Evolutionary conservation across 2,888 invertebrate genomes (phyloP).

Genomic region (Agapostemon virescens): DNA sequence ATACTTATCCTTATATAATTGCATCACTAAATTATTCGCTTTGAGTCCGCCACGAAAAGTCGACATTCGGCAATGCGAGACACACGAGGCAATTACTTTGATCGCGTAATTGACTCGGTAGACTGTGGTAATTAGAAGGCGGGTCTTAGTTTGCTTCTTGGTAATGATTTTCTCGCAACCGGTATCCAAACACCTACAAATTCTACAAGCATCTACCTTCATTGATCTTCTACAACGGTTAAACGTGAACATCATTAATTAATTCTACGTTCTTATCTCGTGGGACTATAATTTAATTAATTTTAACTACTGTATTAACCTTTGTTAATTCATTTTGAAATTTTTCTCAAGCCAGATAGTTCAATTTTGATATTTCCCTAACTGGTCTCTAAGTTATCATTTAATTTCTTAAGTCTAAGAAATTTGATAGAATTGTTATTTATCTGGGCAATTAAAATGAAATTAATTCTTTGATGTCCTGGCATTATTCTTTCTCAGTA

Average conservation of each 20-base stretch:
- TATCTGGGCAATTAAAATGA: background rate
- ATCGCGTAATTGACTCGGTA: constrained; percentile 38
- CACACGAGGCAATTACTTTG: constrained; percentile 31
- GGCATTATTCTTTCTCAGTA: background rate
- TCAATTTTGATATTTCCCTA: no score
- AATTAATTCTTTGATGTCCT: background rate
- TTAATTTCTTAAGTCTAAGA: no score
- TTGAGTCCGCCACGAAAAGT: constrained; percentile 30
- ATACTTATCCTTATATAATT: background rate
- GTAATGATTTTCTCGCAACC: background rate
- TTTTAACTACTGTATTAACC: background rate
- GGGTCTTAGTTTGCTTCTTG: constrained; percentile 27
- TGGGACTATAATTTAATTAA: background rate
- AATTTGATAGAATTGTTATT: background rate
- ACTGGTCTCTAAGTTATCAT: no score
- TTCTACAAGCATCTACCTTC: background rate
- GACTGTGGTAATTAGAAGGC: constrained; percentile 22
- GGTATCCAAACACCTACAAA: background rate
- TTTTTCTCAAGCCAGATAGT: no score
- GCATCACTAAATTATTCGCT: constrained; percentile 42
- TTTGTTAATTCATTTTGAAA: background rate
- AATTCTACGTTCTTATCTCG: background rate
- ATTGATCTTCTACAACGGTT: background rate
- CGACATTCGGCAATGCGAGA: constrained; percentile 25
- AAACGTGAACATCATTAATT: background rate